Conservation (phyloP, 2,888 invertebrate species). For the Bellardia pandia region DNA sequence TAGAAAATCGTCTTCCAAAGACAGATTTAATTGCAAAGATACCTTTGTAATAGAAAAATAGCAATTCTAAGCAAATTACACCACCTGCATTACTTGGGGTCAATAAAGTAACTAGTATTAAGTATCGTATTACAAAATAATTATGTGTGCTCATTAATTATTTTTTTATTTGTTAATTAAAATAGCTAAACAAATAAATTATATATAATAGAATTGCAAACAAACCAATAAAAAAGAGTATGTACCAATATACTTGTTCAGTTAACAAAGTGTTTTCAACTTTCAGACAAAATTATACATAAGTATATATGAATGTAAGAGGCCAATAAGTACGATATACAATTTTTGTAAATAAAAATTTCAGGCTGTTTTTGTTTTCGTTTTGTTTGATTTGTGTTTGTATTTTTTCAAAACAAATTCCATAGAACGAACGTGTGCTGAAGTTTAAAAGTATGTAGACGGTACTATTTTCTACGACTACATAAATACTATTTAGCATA, state of each 20-base stretch:
- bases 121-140: too few relatives aligned
- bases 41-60: too few relatives aligned
- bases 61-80: too few relatives aligned
- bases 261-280: conserved; percentile 15
- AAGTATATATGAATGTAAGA: not conserved
- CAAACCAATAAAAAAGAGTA: not conserved
- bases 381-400: not conserved
- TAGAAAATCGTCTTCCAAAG: too few relatives aligned
- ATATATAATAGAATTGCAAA: conserved; percentile 9
- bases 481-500: conserved; percentile 24
- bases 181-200: not conserved
- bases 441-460: conserved; percentile 48
- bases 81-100: too few relatives aligned
- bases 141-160: too few relatives aligned
- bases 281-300: not conserved
- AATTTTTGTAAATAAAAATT: not conserved
- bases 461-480: conserved; percentile 2
- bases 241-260: not conserved
- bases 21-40: too few relatives aligned
- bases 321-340: conserved; percentile 3
- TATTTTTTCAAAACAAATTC: conserved; percentile 47
- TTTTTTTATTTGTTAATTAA: too few relatives aligned
- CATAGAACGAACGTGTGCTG: conserved; percentile 57
- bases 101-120: too few relatives aligned
- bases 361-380: not conserved